Base-by-base conservation (phyloP, 2,113 vertebrate species). In the Corythoichthys intestinalis region DNA sequence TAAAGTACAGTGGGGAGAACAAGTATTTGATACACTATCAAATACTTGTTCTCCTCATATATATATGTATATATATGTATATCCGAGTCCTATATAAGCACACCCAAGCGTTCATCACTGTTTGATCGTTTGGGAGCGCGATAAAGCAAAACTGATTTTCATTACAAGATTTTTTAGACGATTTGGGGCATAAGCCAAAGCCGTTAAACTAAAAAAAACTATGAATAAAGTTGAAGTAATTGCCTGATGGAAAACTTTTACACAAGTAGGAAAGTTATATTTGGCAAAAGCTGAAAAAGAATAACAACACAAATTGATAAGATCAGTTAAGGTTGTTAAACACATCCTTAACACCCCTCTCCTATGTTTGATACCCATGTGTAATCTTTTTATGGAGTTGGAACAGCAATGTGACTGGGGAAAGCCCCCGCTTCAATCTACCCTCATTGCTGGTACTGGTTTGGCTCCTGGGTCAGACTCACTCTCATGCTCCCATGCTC, bases 401-500 rank as follows among this genome's bases (percentile, higher is more conserved):
- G 58, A 20, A 17, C 38, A 44, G 20, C n/a, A 74, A 77, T 80
- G 70, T 83, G 76, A 86, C 79, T 77, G 85, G 86, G 89, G 89
- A 89, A 90, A 90, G 39, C 80, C 85, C 86, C 49, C 6, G 35
- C 15, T 66, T 4, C 6, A 50, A 20, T n/a, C 48, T 35, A 78
- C 75, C 72, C 76, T 70, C 76, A 71, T 63, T 53, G 69, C 61
- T 63, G 64, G 84, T 82, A 74, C 69, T 66, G 76, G 79, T 77
- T 62, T 66, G 78, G 70, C 77, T 79, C 66, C 66, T 66, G 84
- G 87, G 86, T 87, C 82, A 89, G 68, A 60, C 83, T 79, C 47
- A 74, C 78, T 90, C 80, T 76, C 80, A 70, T 74, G 84, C 90
- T 90, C 89, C 88, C 88, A 89, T 89, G 89, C 88, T 87, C 90